Evolutionary conservation across 2,888 invertebrate species (phyloP), one percentile per base, ranked within the genome.

Genomic region (Diadegma fenestrale): DNA sequence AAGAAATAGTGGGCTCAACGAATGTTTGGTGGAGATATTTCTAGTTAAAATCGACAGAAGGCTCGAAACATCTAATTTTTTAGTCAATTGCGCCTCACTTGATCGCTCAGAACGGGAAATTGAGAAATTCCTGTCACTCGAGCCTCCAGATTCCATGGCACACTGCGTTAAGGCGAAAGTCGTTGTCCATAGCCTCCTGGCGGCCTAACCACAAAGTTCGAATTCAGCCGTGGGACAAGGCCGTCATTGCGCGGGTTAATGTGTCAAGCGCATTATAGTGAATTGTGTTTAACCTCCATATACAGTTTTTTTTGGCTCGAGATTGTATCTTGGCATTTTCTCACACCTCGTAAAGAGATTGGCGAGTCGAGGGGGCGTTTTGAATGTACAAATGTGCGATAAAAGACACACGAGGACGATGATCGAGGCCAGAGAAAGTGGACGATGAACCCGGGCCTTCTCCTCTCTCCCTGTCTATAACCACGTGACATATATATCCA

Each of bases 391-490:
- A 51, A 77, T 22, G 58, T 61, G 77, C 61, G 68, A 54, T 26
- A 64, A 80, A 84, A 22, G 22, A 77, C 26, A 45, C 54, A 82
- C 68, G 86, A 82, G 80, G 68, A 76, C 82, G 87, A 88, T 84
- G 88, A 91, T 90, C 88, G 90, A 88, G 91, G 91, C 87, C 90
- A 89, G 91, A 91, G 91, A 91, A 91, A 91, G 91, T 91, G 90
- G 91, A 88, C 91, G 88, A 91, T 91, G 91, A 91, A 91, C 91
- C 90, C 90, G 90, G 89, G 84, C 87, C 89, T 87, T 84, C 81
- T 85, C 81, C 68, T 81, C 80, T 85, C 81, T 68, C 80, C 80
- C 82, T 69, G 85, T 76, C 81, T 71, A 72, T 82, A 82, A 84
- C 87, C 87, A 63, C 85, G 79, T 75, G 78, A 79, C 79, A 64